Conservation (phyloP, 2,797 vertebrate genomes). For the Enteromius unitaeniatus region DNA sequence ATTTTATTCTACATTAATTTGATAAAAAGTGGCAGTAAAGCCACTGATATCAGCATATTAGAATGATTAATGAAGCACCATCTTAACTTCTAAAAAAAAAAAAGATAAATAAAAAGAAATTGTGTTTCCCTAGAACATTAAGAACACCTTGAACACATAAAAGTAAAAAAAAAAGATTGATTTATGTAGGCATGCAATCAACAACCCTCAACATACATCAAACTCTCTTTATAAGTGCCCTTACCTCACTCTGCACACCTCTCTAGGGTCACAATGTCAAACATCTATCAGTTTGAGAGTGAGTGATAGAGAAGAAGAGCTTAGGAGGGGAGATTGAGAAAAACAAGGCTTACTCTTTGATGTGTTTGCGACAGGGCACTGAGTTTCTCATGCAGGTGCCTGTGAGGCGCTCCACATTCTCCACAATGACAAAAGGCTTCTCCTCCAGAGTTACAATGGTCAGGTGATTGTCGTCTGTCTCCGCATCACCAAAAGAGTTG, state of each 20-base stretch:
- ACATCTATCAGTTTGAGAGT: conserved; percentile 14
- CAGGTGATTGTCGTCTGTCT: conserved; percentile 94
- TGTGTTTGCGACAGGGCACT: conserved; percentile 93
- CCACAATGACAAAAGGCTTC: conserved; percentile 96
- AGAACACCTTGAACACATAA: too few relatives aligned
- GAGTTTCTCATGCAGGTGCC: conserved; percentile 97
- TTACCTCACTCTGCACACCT: not conserved
- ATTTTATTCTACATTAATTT: not conserved
- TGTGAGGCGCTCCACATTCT: conserved; percentile 94
- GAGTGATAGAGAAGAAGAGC: conserved; percentile 5
- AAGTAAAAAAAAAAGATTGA: not conserved
- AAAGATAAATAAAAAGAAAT: too few relatives aligned
- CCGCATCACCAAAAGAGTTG: conserved; percentile 91
- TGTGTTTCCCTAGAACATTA: not conserved
- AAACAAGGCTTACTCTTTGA: conserved; percentile 87
- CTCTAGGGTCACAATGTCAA: not conserved
- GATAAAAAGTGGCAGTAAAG: not conserved
- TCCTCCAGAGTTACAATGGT: conserved; percentile 98
- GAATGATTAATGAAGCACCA: not conserved
- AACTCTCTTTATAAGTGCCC: not conserved
- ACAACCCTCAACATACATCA: conserved; percentile 11
- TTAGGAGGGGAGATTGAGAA: not conserved
- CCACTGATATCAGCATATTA: not conserved
- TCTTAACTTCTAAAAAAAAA: not conserved
- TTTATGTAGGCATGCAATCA: not conserved